Evolutionary conservation across 2,113 vertebrate genomes (phyloP), one percentile per base, ranked within the genome.

Genomic region (Capreolus pygargus): DNA sequence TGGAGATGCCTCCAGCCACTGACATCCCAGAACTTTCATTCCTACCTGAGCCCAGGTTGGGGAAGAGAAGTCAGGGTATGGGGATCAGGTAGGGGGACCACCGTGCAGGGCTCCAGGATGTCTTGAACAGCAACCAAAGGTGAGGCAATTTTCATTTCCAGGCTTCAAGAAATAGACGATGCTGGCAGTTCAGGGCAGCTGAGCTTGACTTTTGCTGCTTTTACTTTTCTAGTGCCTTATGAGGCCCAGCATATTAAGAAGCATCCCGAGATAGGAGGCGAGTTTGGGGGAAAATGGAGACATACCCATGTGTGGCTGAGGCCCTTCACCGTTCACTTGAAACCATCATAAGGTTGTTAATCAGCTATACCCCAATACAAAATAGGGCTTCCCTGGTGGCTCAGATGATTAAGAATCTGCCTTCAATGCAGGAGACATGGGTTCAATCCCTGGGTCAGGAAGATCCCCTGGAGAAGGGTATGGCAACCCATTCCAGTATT

Each of bases 241-340:
- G 78, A 97, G 64, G 85, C 89, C 94, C 97, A 96, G 74, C 0
- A 1, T 10, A 50, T 23, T 55, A 58, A 86, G 58, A 91, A 90
- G 95, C 30, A 86, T 45, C 74, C 36, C 96, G 30, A 0, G 23
- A 0, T 43, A 21, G 36, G 36, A 74, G 21, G 70, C 21, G 70
- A 74, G 36, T 39, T 7, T 74, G 21, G 21, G 21, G 36, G 36
- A 43, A 21, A 43, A 43, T 39, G 67, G 21, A 74, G 19, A 74
- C 21, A 43, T 25, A 25, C 6, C n/a, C 36, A 43, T 43, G 36
- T 74, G 36, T 13, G 36, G 36, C 70, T 74, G 5, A 25, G 36
- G 23, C 70, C 10, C 36, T 39, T 74, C 70, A 39, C 70, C 25
- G 5, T 74, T 74, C 36, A 43, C 10, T 74, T 74, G 36, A 74